These are phyloP conservation scores for Melopsittacus undulatus DNA, from an alignment of 2,797 vertebrate species.

Conservation along the genomic window DNA sequence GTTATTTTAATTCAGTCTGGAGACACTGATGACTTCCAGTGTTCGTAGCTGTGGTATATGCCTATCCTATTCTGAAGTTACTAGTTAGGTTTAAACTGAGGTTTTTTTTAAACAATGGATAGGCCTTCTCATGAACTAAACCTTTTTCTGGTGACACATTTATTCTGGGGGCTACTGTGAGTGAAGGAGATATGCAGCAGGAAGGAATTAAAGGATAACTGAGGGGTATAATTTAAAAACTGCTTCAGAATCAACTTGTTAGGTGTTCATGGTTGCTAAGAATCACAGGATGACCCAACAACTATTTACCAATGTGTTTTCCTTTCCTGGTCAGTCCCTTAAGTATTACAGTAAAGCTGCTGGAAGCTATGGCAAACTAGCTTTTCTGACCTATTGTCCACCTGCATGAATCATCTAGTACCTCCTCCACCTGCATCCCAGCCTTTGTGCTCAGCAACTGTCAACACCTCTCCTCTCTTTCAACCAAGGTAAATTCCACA, in stretches of 20 bases:
- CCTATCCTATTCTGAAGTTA: neutral
- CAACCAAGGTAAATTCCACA: neutral
- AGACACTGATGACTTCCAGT: neutral
- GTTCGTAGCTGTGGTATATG: neutral
- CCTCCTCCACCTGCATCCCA: neutral
- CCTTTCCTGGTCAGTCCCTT: neutral
- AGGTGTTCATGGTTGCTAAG: neutral
- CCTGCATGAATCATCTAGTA: neutral
- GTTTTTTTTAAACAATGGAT: accelerated
- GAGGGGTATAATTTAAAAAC: neutral
- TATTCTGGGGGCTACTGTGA: neutral
- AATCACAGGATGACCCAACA: neutral
- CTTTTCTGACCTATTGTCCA: neutral
- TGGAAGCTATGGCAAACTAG: neutral
- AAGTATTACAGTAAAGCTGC: neutral
- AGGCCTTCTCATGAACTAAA: neutral
- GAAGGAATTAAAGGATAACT: neutral
- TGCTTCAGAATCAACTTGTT: neutral
- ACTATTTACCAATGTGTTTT: neutral
- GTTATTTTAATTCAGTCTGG: neutral
- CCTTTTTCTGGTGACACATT: neutral
- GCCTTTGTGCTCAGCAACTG: neutral
- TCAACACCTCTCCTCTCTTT: neutral
- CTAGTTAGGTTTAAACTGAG: neutral
- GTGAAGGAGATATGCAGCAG: neutral